Evolutionary conservation across 2,113 vertebrate genomes (phyloP).

Genomic region (Copsychus sechellarum): DNA sequence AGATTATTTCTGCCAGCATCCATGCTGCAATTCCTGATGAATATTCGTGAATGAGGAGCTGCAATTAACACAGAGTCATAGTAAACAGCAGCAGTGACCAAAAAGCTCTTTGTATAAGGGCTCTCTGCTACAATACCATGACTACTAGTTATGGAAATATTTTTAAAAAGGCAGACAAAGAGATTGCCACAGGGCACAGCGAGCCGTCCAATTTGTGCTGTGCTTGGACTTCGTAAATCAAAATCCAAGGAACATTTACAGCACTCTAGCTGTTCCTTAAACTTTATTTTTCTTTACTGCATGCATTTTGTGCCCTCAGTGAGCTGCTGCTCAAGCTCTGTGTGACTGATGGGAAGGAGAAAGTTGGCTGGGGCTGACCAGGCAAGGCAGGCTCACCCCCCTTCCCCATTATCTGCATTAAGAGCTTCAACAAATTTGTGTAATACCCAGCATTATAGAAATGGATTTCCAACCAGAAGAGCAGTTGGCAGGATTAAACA

Average conservation of each 20-base stretch:
- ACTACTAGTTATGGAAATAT: not conserved
- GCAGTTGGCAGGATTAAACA: constrained; percentile 58
- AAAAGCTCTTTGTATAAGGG: not conserved
- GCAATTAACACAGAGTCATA: not conserved
- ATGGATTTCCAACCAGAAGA: constrained; percentile 50
- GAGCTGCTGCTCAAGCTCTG: not conserved
- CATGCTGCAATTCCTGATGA: not conserved
- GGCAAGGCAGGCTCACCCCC: not conserved
- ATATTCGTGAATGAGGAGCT: not conserved
- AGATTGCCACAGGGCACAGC: not conserved
- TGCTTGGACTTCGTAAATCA: not conserved
- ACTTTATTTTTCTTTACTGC: constrained; percentile 24
- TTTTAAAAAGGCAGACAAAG: not conserved
- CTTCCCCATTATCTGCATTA: not conserved
- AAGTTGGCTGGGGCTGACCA: not conserved
- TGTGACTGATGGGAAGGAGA: not conserved
- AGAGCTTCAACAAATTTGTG: constrained; percentile 52
- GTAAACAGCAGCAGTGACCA: not conserved
- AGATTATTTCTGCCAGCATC: not conserved
- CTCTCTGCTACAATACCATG: not conserved
- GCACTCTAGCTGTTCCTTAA: not conserved
- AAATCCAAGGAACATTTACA: not conserved
- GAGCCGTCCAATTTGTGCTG: not conserved
- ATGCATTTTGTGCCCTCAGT: not conserved
- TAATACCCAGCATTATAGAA: constrained; percentile 44